Evolutionary conservation across 2,797 vertebrate genomes (phyloP).

Genomic region (Rhinoraja longicauda): DNA sequence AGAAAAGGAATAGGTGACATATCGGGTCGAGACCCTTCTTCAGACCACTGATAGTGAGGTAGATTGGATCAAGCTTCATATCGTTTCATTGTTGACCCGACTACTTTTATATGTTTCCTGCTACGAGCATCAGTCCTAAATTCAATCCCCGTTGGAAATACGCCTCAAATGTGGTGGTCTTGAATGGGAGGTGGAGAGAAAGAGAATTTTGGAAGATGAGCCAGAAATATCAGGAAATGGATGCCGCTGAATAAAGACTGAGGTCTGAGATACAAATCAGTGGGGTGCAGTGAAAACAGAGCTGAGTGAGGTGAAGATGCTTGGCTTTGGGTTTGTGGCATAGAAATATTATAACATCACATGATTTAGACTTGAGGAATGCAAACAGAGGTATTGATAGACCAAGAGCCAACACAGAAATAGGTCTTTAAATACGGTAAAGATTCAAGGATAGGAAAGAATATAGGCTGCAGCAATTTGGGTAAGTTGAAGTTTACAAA

Average conservation of each 20-base stretch:
- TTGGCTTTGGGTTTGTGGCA: not conserved
- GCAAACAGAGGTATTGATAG: not conserved
- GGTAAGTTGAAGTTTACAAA: too few relatives aligned
- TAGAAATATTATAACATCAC: not conserved
- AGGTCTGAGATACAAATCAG: not conserved
- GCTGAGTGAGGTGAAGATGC: not conserved
- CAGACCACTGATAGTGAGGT: too few relatives aligned
- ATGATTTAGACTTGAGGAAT: not conserved
- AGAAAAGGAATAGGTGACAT: too few relatives aligned
- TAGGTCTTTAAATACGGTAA: not conserved
- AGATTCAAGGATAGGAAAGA: too few relatives aligned
- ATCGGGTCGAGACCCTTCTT: too few relatives aligned
- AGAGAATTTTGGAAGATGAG: not conserved
- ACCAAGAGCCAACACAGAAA: not conserved
- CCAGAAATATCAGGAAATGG: not conserved
- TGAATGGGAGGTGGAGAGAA: not conserved
- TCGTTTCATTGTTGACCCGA: not conserved
- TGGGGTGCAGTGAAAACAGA: too few relatives aligned
- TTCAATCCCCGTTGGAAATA: not conserved
- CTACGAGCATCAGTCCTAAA: not conserved
- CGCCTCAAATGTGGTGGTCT: not conserved
- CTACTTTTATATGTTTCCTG: not conserved
- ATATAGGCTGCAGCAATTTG: too few relatives aligned
- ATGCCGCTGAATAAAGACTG: not conserved
- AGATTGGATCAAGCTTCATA: too few relatives aligned